Conservation (phyloP, 2,113 vertebrate species). For the Takifugu bimaculatus region DNA sequence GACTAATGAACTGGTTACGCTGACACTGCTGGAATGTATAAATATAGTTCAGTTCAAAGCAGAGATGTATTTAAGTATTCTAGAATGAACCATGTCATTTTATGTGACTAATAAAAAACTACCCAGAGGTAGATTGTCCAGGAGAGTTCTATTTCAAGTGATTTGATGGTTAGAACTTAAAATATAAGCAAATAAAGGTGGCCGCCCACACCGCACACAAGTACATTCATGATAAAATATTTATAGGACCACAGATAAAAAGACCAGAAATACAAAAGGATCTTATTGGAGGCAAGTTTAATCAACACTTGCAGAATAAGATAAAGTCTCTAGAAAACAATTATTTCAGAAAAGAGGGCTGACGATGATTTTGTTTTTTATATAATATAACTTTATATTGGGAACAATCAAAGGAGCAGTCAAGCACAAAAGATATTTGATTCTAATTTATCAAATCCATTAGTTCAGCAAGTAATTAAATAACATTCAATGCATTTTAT, state of each 20-base stretch:
- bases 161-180: too few relatives aligned
- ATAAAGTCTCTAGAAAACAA: slow-evolving; percentile 62
- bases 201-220: too few relatives aligned
- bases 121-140: too few relatives aligned
- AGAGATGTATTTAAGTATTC: too few relatives aligned
- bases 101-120: too few relatives aligned
- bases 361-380: neutral
- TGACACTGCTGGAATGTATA: too few relatives aligned
- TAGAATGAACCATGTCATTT: too few relatives aligned
- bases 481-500: slow-evolving; percentile 48
- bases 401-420: slow-evolving; percentile 13
- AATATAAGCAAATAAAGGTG: too few relatives aligned
- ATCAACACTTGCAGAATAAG: slow-evolving; percentile 53
- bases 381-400: neutral
- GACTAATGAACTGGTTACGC: neutral
- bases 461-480: slow-evolving; percentile 18
- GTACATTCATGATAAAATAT: neutral
- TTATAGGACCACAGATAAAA: neutral
- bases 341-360: slow-evolving; percentile 11
- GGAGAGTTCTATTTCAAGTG: too few relatives aligned
- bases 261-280: slow-evolving; percentile 10
- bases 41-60: too few relatives aligned
- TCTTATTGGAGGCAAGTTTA: slow-evolving; percentile 43
- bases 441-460: slow-evolving; percentile 8
- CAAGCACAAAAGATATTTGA: slow-evolving; percentile 8